Conservation (phyloP, 2,888 invertebrate species). For the Dinocampus coccinellae region DNA sequence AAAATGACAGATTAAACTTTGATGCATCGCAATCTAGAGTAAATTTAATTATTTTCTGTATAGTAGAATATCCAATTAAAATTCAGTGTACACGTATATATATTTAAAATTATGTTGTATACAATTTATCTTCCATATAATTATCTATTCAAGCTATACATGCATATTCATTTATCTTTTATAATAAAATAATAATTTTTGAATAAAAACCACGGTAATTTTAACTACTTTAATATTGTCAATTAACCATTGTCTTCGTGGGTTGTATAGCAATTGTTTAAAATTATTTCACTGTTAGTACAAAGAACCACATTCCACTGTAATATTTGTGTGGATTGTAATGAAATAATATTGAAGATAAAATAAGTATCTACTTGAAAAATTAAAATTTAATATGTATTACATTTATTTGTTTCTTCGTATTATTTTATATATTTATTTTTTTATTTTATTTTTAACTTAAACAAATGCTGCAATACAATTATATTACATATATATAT, state of each 20-base stretch:
- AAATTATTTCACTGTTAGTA: neutral
- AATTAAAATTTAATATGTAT: slow-evolving; percentile 27
- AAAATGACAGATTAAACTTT: neutral
- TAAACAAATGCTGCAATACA: neutral
- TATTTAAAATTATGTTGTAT: neutral
- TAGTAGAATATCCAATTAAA: neutral
- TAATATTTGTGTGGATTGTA: neutral
- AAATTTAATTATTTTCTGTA: neutral
- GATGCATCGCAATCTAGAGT: neutral
- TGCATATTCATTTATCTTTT: neutral
- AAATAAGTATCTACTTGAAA: slow-evolving; percentile 1
- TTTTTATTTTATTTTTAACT: neutral
- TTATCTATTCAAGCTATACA: neutral
- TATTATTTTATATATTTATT: neutral
- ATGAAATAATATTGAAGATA: neutral
- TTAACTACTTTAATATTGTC: neutral
- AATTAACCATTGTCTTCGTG: neutral
- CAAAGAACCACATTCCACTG: neutral
- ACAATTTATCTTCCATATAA: neutral
- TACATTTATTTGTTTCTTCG: slow-evolving; percentile 6
- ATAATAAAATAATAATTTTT: neutral
- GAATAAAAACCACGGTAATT: neutral
- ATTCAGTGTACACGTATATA: neutral
- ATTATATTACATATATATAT: no score
- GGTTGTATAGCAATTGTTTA: neutral